A percentile compares a stretch with the other conserved stretches of the same genome.
phyloP scores from a whole-genome alignment of 2,888 invertebrate species.

The Catocala nupta region DNA sequence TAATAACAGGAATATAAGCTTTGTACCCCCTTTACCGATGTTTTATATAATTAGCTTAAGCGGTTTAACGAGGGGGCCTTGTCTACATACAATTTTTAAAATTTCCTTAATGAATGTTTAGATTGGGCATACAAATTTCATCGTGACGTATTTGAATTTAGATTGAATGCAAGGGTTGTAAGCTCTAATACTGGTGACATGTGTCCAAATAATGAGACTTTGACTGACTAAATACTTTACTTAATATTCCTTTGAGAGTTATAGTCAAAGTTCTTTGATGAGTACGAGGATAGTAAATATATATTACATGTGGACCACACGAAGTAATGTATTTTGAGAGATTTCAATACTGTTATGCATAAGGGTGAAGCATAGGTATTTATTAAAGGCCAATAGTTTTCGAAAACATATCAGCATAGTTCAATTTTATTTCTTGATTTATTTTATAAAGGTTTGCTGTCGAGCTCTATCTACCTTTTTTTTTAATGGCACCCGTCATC shows the following conservation, averaged over 20 bases:
- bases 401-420: too few relatives aligned
- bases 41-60: slow-evolving; percentile 86
- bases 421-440: too few relatives aligned
- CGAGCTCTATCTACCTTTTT: too few relatives aligned
- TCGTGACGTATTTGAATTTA: slow-evolving; percentile 78
- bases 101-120: slow-evolving; percentile 82
- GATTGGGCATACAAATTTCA: slow-evolving; percentile 79
- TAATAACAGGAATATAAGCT: slow-evolving; percentile 68
- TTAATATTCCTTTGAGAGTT: slow-evolving; percentile 54
- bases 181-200: slow-evolving; percentile 73
- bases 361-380: too few relatives aligned
- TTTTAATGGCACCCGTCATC: too few relatives aligned
- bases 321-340: too few relatives aligned
- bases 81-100: slow-evolving; percentile 71
- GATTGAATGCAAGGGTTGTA: slow-evolving; percentile 67
- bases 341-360: too few relatives aligned
- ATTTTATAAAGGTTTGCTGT: too few relatives aligned
- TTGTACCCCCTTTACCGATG: slow-evolving; percentile 67
- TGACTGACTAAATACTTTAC: slow-evolving; percentile 49
- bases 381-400: too few relatives aligned
- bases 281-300: slow-evolving; percentile 7
- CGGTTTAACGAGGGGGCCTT: slow-evolving; percentile 77
- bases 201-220: slow-evolving; percentile 76
- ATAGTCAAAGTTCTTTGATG: slow-evolving; percentile 50
- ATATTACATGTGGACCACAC: neutral